A percentile compares a stretch with the other conserved stretches of the same genome.
Conservation (phyloP, 2,797 vertebrate species). For the Lutjanus argentimaculatus region DNA sequence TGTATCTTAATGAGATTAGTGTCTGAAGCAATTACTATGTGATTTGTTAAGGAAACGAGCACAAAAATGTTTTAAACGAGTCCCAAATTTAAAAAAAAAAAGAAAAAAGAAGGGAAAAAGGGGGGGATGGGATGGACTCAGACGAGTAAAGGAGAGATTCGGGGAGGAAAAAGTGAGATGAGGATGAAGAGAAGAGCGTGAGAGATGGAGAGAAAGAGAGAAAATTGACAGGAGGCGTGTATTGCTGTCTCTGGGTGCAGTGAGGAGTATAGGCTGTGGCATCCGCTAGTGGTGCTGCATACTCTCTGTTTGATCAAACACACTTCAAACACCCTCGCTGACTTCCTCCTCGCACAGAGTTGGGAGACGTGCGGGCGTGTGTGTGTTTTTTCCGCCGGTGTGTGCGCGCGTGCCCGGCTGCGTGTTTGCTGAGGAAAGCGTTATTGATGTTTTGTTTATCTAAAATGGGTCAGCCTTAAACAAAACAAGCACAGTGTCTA, state of each 20-base stretch:
- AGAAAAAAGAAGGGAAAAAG: neutral
- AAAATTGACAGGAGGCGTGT: conserved; percentile 72
- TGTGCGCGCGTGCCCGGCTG: neutral
- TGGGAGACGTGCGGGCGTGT: conserved; percentile 31
- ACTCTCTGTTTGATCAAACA: conserved; percentile 83
- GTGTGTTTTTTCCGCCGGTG: neutral
- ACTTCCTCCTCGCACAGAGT: conserved; percentile 67
- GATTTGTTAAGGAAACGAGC: conserved; percentile 43
- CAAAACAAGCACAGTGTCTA: conserved; percentile 55
- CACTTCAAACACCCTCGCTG: conserved; percentile 83
- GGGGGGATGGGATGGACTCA: conserved; percentile 1
- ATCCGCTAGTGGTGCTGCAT: conserved; percentile 79
- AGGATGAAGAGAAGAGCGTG: conserved; percentile 42
- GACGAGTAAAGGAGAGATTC: conserved; percentile 1
- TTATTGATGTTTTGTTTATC: conserved; percentile 74
- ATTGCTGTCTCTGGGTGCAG: conserved; percentile 67
- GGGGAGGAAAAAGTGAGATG: neutral
- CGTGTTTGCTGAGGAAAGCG: conserved; percentile 72
- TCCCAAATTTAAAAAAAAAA: neutral
- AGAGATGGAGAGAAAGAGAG: conserved; percentile 48
- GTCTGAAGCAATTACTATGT: conserved; percentile 54
- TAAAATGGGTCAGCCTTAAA: conserved; percentile 77
- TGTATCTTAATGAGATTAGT: conserved; percentile 64
- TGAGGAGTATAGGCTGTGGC: conserved; percentile 78
- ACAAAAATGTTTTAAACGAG: conserved; percentile 24